Percentiles rank a stretch among this genome's conserved stretches.
These are phyloP conservation scores for Peromyscus attwateri DNA, from an alignment of 2,797 vertebrate species.

Conservation along the genomic window DNA sequence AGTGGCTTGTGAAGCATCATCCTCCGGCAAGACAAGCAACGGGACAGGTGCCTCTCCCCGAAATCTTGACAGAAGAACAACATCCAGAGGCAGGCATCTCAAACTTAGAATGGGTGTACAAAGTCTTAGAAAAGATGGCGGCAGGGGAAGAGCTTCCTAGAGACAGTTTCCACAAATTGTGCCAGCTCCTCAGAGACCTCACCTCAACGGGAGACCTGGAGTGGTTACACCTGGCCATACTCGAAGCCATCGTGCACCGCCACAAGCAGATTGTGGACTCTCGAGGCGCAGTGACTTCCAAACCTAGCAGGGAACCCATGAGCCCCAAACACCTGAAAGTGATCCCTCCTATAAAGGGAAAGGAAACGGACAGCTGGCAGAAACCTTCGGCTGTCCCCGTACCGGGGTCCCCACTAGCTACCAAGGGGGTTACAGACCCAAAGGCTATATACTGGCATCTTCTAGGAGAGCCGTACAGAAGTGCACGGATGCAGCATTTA, in stretches of 20 bases:
- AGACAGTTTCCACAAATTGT: constrained; percentile 71
- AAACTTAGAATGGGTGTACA: constrained; percentile 65
- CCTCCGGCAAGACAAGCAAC: neutral
- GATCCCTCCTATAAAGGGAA: constrained; percentile 79
- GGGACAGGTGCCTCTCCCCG: neutral
- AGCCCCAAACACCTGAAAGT: constrained; percentile 69
- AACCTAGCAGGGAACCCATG: constrained; percentile 13
- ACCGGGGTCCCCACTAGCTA: neutral
- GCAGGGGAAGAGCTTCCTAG: constrained; percentile 70
- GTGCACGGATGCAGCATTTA: neutral
- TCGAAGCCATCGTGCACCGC: constrained; percentile 58
- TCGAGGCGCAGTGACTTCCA: neutral
- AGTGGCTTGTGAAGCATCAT: constrained; percentile 55
- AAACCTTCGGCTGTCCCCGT: constrained; percentile 15
- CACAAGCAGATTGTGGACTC: constrained; percentile 62
- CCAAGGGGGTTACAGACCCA: constrained; percentile 34
- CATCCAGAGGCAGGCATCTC: neutral
- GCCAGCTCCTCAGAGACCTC: constrained; percentile 76
- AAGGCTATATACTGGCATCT: constrained; percentile 64
- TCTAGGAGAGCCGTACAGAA: constrained; percentile 65
- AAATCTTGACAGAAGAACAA: neutral
- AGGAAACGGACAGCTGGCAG: constrained; percentile 42
- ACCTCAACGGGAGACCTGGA: constrained; percentile 63
- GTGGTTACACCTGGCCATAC: constrained; percentile 63
- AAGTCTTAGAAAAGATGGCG: constrained; percentile 51